Conservation (phyloP, 2,113 vertebrate species). For the Asarcornis scutulata region DNA sequence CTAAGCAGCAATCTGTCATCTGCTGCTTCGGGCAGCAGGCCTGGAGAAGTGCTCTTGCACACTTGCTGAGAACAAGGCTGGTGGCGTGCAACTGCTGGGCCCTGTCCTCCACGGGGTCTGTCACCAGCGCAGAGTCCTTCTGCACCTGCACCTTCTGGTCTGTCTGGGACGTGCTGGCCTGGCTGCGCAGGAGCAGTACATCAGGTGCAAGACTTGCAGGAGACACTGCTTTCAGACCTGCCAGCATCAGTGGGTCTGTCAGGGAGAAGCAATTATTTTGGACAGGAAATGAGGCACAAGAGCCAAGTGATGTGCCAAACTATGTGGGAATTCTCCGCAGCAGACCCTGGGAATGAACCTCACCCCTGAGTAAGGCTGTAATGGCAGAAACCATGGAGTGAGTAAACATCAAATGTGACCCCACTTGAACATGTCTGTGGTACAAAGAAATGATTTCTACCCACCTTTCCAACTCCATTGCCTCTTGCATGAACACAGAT, state of each 20-base stretch:
- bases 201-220: not conserved
- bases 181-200: not conserved
- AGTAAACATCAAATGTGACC: not conserved
- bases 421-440: not conserved
- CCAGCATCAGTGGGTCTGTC: not conserved
- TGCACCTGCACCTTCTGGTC: accelerated
- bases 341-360: not conserved
- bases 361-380: not conserved
- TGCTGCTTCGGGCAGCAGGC: not conserved
- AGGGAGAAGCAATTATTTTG: not conserved
- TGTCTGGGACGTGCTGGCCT: not conserved
- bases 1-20: slow-evolving; percentile 13
- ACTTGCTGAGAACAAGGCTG: not conserved
- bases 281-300: accelerated
- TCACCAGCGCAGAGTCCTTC: too few relatives aligned
- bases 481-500: not conserved
- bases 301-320: not conserved
- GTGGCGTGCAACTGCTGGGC: not conserved
- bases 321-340: not conserved
- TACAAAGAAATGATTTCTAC: not conserved
- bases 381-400: accelerated
- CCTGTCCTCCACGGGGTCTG: accelerated
- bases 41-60: not conserved
- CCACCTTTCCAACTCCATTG: not conserved
- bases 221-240: not conserved